A percentile compares a stretch with the other conserved stretches of the same genome.
phyloP scores from a whole-genome alignment of 2,113 vertebrate genomes.

The Bungarus multicinctus region DNA sequence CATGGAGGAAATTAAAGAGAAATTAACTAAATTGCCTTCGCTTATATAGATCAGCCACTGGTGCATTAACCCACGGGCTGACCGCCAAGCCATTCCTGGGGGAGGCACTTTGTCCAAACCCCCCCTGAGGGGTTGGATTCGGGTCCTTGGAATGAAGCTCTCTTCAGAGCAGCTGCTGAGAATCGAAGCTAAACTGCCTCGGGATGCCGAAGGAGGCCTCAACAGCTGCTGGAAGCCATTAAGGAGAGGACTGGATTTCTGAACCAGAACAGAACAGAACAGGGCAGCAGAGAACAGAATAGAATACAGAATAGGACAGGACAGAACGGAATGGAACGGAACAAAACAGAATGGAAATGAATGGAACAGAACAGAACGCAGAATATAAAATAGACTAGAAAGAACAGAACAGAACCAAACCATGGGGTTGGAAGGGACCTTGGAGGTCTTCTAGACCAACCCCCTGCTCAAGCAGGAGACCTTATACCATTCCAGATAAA shows the following conservation, averaged over 20 bases:
- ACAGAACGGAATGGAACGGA: no score
- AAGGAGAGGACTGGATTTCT: fast-evolving
- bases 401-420: no score
- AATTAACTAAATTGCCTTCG: slow-evolving; percentile 31
- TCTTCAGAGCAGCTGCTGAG: background rate
- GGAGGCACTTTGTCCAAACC: fast-evolving
- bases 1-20: slow-evolving; percentile 47
- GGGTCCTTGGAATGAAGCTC: fast-evolving
- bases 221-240: background rate
- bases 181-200: background rate
- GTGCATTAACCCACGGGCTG: background rate
- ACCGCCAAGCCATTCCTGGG: fast-evolving
- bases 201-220: background rate
- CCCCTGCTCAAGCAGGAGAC: no score
- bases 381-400: no score
- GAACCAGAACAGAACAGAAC: background rate
- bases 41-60: background rate
- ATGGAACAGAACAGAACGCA: no score
- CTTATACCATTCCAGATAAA: no score
- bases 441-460: no score
- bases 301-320: no score
- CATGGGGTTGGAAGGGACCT: no score
- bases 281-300: no score
- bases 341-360: no score
- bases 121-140: fast-evolving